Evolutionary conservation across 2,797 vertebrate genomes (phyloP).

Genomic region (Lycodopsis pacificus): DNA sequence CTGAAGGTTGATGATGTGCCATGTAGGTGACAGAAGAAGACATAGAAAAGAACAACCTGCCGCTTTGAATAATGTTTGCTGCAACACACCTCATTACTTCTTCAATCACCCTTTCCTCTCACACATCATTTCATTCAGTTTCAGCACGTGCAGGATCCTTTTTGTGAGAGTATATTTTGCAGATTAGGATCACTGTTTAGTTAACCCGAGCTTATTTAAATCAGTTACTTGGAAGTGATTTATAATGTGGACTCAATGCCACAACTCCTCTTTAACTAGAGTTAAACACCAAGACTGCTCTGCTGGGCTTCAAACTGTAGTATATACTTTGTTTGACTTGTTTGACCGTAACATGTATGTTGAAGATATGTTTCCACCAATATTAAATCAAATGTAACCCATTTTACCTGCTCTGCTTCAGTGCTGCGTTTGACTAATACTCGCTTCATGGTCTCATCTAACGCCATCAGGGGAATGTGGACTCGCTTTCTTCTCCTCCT

Average conservation of each 20-base stretch:
- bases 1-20: background rate
- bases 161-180: constrained; percentile 42
- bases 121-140: constrained; percentile 5
- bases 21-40: background rate
- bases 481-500: background rate
- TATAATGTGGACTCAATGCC: constrained; percentile 45
- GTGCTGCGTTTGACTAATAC: background rate
- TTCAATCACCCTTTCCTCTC: background rate
- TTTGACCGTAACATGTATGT: background rate
- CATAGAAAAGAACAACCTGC: constrained; percentile 13
- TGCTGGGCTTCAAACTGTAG: constrained; percentile 15
- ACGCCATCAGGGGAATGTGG: background rate
- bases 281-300: background rate
- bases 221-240: constrained; percentile 6
- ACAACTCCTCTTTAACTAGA: background rate
- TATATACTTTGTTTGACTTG: background rate
- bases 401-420: background rate
- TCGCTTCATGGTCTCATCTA: constrained; percentile 14
- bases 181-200: constrained; percentile 36
- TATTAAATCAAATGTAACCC: background rate
- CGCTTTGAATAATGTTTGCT: background rate
- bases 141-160: background rate
- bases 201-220: constrained; percentile 15
- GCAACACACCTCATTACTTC: background rate
- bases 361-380: background rate